Conservation (phyloP, 2,797 vertebrate genomes). For the Myotis findleyi region DNA sequence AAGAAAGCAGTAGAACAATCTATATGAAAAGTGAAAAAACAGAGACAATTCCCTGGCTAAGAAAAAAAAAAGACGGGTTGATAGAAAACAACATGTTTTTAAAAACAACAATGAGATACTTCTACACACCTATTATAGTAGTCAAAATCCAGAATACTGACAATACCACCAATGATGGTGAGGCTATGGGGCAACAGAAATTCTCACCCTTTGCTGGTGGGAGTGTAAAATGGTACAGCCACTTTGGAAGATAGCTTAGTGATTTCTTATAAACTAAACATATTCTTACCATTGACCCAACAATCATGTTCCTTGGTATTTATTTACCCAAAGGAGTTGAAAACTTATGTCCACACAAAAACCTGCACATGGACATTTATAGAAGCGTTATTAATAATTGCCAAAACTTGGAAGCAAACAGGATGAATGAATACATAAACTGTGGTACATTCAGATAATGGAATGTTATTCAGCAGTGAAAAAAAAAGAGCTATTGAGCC, state of each 20-base stretch:
- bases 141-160: not conserved
- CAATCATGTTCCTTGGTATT: not conserved
- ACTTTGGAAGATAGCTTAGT: not conserved
- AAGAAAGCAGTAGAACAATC: conserved; percentile 4
- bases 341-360: not conserved
- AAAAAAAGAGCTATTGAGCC: not conserved
- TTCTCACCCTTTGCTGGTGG: not conserved
- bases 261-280: not conserved
- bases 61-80: not conserved
- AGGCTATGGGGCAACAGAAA: not conserved
- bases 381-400: not conserved
- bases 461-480: not conserved
- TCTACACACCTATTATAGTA: not conserved
- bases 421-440: not conserved
- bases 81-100: not conserved
- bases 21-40: not conserved
- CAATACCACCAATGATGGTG: not conserved
- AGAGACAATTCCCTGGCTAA: not conserved
- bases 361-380: not conserved
- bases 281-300: not conserved
- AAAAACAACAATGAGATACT: not conserved
- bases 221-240: not conserved
- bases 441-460: not conserved
- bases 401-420: not conserved
- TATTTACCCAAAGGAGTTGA: not conserved